Conservation (phyloP, 1,140 invertebrate genomes). For the Hirudo medicinalis region DNA sequence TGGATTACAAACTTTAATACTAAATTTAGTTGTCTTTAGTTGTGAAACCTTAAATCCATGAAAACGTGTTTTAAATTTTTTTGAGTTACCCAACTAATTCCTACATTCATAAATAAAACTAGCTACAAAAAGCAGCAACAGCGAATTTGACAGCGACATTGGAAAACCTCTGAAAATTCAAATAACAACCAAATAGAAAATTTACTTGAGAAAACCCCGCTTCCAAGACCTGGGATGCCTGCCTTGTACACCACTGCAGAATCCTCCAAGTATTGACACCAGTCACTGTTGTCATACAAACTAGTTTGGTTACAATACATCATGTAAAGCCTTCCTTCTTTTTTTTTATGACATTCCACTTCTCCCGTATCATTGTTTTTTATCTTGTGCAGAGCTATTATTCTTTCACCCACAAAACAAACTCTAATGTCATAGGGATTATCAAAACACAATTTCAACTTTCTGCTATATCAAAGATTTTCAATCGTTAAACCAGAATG, state of each 20-base stretch:
- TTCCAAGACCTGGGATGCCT: conserved; percentile 64
- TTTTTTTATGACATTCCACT: conserved; percentile 58
- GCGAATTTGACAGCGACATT: background rate
- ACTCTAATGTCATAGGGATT: conserved; percentile 51
- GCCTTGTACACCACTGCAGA: conserved; percentile 44
- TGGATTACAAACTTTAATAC: conserved; percentile 19
- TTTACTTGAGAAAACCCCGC: conserved; percentile 60
- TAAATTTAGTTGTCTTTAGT: background rate
- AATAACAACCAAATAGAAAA: background rate
- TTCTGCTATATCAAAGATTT: background rate
- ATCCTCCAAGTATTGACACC: conserved; percentile 24
- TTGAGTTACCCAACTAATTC: background rate
- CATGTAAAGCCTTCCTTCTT: conserved; percentile 38
- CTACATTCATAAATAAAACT: background rate
- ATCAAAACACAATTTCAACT: conserved; percentile 26
- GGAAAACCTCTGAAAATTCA: background rate
- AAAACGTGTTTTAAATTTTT: background rate
- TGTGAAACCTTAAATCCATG: background rate
- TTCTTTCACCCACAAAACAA: conserved; percentile 75
- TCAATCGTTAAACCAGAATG: background rate
- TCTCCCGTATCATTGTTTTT: conserved; percentile 25
- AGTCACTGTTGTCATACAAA: conserved; percentile 21
- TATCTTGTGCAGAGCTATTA: conserved; percentile 47
- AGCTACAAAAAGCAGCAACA: background rate
- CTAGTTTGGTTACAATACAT: conserved; percentile 43